Evolutionary conservation across 30 jellyfish, hydroid and myxozoan species (phyloP).

Genomic region (Cassiopea xamachana): DNA sequence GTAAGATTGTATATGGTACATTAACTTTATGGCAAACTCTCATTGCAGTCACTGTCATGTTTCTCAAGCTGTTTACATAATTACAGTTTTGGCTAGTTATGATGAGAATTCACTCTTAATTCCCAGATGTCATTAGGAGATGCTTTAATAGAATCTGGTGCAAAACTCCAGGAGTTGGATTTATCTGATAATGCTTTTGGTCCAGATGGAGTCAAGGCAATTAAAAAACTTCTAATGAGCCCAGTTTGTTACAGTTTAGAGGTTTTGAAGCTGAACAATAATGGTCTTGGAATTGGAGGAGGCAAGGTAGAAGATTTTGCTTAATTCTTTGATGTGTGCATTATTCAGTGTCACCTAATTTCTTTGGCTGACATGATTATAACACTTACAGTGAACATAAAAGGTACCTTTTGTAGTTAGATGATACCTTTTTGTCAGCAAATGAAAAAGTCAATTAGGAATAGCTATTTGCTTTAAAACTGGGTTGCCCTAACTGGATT

Average conservation of each 20-base stretch:
- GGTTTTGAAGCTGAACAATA: slow-evolving; percentile 79
- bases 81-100: too few species aligned
- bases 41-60: background rate
- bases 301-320: slow-evolving; percentile 77
- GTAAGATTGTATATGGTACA: slow-evolving; percentile 48
- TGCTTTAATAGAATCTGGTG: slow-evolving; percentile 90
- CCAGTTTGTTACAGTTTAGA: slow-evolving; percentile 81
- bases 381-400: too few species aligned
- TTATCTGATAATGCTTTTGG: slow-evolving; percentile 98
- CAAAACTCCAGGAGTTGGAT: slow-evolving; percentile 81
- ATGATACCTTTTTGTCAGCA: too few species aligned
- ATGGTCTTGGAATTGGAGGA: slow-evolving; percentile 97
- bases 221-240: slow-evolving; percentile 80
- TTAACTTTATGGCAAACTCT: background rate
- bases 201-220: slow-evolving; percentile 97
- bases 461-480: too few species aligned
- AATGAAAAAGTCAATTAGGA: too few species aligned
- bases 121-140: slow-evolving; percentile 79
- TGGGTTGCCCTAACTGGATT: too few species aligned
- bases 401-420: too few species aligned
- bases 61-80: too few species aligned
- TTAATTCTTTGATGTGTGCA: background rate
- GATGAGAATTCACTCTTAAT: background rate
- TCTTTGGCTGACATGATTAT: too few species aligned
- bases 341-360: too few species aligned